phyloP scores from a whole-genome alignment of 2,888 invertebrate genomes.

The Andrena hattorfiana region DNA sequence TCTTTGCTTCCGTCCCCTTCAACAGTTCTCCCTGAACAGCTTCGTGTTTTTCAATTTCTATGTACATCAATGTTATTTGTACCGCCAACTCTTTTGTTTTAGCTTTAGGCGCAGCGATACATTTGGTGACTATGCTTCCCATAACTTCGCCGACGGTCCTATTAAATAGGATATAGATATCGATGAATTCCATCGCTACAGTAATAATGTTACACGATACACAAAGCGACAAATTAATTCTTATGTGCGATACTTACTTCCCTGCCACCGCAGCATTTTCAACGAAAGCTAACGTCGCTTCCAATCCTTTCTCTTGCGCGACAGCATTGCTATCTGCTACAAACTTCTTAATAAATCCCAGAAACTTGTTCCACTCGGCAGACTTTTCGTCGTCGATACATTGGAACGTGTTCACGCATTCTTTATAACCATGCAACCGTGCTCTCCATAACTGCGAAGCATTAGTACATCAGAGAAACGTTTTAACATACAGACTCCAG shows the following conservation, averaged over 20 bases:
- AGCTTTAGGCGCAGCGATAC: constrained; percentile 95
- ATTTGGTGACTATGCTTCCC: constrained; percentile 95
- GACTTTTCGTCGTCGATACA: constrained; percentile 97
- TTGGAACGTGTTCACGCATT: constrained; percentile 94
- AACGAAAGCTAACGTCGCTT: constrained; percentile 95
- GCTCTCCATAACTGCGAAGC: constrained; percentile 94
- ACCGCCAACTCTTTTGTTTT: constrained; percentile 96
- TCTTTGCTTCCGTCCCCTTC: constrained; percentile 97
- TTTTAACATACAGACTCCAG: not conserved
- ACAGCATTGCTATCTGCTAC: constrained; percentile 97
- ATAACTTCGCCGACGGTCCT: constrained; percentile 95
- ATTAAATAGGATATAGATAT: constrained; percentile 45
- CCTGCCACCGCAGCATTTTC: constrained; percentile 96
- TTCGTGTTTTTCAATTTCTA: constrained; percentile 98
- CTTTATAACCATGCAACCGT: constrained; percentile 96
- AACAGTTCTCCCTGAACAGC: constrained; percentile 95
- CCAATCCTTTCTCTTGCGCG: constrained; percentile 98
- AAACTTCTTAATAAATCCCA: constrained; percentile 97
- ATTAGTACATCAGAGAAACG: constrained; percentile 30
- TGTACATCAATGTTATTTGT: constrained; percentile 96
- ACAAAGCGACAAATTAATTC: not conserved
- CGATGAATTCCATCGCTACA: not conserved
- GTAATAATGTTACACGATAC: not conserved
- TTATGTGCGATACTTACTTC: constrained; percentile 86
- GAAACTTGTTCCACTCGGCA: constrained; percentile 96